These are phyloP conservation scores for Actenoides hombroni DNA, from an alignment of 2,113 vertebrate species.

Conservation along the genomic window DNA sequence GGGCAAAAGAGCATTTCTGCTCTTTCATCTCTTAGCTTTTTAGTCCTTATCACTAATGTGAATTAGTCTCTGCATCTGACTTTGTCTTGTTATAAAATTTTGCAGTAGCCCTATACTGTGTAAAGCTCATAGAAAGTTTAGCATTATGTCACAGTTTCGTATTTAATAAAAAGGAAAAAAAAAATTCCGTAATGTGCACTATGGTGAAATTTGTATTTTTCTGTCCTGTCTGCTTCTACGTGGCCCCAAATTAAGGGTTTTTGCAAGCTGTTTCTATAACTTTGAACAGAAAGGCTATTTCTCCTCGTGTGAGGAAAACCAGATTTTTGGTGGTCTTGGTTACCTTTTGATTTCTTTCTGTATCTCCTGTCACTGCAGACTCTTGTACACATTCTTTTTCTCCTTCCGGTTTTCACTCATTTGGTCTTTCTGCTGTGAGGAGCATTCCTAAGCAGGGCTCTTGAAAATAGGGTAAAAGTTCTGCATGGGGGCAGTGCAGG, in stretches of 20 bases:
- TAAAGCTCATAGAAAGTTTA: background rate
- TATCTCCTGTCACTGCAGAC: background rate
- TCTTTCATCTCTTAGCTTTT: constrained; percentile 28
- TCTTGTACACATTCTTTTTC: background rate
- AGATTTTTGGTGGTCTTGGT: background rate
- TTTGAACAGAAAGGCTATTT: background rate
- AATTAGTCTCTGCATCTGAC: background rate
- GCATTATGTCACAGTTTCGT: background rate
- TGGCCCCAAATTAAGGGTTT: background rate
- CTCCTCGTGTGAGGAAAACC: background rate
- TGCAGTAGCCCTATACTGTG: background rate
- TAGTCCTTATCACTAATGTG: background rate
- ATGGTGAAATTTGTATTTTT: background rate
- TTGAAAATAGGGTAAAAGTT: background rate
- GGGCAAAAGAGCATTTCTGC: constrained; percentile 3
- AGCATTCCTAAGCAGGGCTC: background rate
- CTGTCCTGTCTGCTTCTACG: background rate
- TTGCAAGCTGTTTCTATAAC: background rate
- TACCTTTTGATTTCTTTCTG: background rate
- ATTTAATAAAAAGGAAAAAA: background rate
- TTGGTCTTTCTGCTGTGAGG: background rate
- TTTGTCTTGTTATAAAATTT: background rate
- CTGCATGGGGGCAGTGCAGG: background rate
- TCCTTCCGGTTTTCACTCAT: background rate
- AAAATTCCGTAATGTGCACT: background rate